Base-by-base conservation (phyloP, 1,140 invertebrate genomes). In the Drosophila pruinosa region DNA sequence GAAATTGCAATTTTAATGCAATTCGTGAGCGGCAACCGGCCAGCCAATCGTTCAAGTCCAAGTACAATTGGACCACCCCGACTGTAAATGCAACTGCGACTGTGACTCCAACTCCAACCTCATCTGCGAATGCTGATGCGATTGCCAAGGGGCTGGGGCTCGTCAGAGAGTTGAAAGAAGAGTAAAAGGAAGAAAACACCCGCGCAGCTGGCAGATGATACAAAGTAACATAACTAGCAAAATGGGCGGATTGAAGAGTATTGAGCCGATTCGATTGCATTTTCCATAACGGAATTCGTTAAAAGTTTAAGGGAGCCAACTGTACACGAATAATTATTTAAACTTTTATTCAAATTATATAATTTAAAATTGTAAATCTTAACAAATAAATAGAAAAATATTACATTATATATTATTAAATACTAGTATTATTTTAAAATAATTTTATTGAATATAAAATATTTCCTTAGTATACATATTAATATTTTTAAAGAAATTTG, bases 1-100 rank as follows among this genome's bases (percentile, higher is more conserved):
- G 79, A 90, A 90, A 90, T 90, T 90, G 82, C 88, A 89, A 88
- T 90, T 90, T 90, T 90, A 90, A 90, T 90, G 88, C 88, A 90
- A 90, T 90, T 90, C 88, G 88, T 90, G 88, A 90, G 88, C 61
- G 53, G 8, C 56, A 68, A 26, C 56, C 38, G 22, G 17, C 24
- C 64, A 57, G 56, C 82, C 81, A 85, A 85, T 85, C 81, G 81
- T 85, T 85, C 81, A 85, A 85, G 77, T 85, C 81, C 77, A 85
- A 86, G 81, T 86, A 85, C 81, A 85, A 85, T 85, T 85, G 81
- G 81, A 86, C 81, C 81, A 85, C 81, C 81, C 81, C 81, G 81
- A 57, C 68, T 53, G 54, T 50, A 61, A 52, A 61, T 52, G 53
- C 59, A 61, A 65, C 75, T 31, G 28, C 57, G 22, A 48, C 38